Conservation (phyloP, 1,140 invertebrate genomes). For the Drosophila sturtevanti region DNA sequence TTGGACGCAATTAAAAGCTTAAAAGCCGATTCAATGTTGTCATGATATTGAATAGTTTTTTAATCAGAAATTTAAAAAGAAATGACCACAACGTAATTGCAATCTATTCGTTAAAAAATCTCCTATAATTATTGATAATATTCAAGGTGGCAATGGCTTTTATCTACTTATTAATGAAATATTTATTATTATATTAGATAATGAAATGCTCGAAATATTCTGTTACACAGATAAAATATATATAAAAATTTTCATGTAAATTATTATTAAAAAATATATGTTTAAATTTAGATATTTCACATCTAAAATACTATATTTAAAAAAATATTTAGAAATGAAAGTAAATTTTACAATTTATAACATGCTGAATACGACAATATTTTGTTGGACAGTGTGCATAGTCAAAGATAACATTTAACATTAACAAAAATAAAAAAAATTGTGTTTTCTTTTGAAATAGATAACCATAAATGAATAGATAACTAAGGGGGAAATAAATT, state of each 20-base stretch:
- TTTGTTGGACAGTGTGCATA: background rate
- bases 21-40: conserved; percentile 31
- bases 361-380: background rate
- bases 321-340: too few species aligned
- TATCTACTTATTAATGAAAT: conserved; percentile 1
- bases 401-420: background rate
- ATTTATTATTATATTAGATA: background rate
- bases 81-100: background rate
- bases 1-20: conserved; percentile 48
- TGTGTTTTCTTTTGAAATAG: background rate
- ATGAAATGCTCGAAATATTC: background rate
- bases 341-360: too few species aligned
- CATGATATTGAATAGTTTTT: background rate
- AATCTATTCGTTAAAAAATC: background rate
- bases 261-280: too few species aligned
- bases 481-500: background rate
- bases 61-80: background rate
- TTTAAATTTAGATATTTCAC: too few species aligned
- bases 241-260: background rate
- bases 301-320: too few species aligned
- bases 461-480: background rate
- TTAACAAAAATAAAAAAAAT: background rate
- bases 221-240: background rate
- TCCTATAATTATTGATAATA: background rate
- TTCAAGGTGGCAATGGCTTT: background rate